These are phyloP conservation scores for Liopterus haemorrhoidalis DNA, from an alignment of 2,888 invertebrate genomes.

Conservation along the genomic window DNA sequence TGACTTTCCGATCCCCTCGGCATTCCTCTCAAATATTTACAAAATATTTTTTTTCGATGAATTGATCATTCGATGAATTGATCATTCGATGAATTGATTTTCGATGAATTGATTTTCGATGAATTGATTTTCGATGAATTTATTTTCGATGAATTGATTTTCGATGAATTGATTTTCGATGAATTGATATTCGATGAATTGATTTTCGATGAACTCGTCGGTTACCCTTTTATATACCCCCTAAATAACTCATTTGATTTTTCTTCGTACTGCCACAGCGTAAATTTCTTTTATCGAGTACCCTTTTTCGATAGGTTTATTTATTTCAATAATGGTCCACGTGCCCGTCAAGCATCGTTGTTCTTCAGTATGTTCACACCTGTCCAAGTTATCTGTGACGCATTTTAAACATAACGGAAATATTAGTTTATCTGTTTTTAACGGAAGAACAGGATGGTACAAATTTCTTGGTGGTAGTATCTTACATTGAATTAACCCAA, in stretches of 20 bases:
- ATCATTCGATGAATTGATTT: too few relatives aligned
- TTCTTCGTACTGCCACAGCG: conserved; percentile 29
- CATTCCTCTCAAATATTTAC: too few relatives aligned
- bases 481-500: conserved; percentile 31
- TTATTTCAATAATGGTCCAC: conserved; percentile 21
- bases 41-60: too few relatives aligned
- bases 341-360: conserved; percentile 16
- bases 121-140: too few relatives aligned
- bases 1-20: too few relatives aligned
- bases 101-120: too few relatives aligned
- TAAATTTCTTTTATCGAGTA: conserved; percentile 29
- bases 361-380: conserved; percentile 17
- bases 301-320: conserved; percentile 28
- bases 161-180: too few relatives aligned
- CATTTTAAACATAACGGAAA: conserved; percentile 25
- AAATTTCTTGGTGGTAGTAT: conserved; percentile 27
- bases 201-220: too few relatives aligned
- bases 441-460: conserved; percentile 29
- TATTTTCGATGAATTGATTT: too few relatives aligned
- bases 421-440: conserved; percentile 10
- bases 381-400: conserved; percentile 18
- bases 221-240: conserved; percentile 29
- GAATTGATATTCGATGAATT: too few relatives aligned
- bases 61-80: too few relatives aligned
- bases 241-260: conserved; percentile 26